These are phyloP conservation scores for Anguilla marmorata DNA, from an alignment of 2,797 vertebrate genomes.

Conservation along the genomic window DNA sequence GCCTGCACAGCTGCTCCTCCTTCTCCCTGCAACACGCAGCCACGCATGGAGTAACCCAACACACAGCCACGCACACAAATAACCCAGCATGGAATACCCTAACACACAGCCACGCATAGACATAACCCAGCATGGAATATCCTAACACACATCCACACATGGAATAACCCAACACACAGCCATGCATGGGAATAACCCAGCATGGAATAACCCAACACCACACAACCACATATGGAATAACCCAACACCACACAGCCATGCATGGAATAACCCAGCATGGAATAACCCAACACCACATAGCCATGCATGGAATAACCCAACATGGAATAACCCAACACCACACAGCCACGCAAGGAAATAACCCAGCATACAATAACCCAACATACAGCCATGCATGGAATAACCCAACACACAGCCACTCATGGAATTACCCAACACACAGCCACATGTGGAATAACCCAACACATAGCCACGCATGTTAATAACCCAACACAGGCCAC, in stretches of 20 bases:
- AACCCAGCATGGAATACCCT: neutral
- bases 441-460: neutral
- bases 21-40: slow-evolving; percentile 75
- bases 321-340: neutral
- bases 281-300: neutral
- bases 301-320: neutral
- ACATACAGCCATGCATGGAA: neutral
- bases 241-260: neutral
- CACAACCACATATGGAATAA: neutral
- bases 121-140: neutral
- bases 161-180: neutral
- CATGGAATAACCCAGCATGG: neutral
- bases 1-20: slow-evolving; percentile 80
- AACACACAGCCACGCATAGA: neutral
- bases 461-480: neutral
- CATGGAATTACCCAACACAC: neutral
- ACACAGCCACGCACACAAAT: neutral
- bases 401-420: neutral
- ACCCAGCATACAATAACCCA: neutral
- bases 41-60: neutral
- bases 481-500: neutral
- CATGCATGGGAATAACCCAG: neutral
- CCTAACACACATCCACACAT: neutral
- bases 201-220: neutral
- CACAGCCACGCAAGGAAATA: neutral